A percentile compares a stretch with the other conserved stretches of the same genome.
Evolutionary conservation across 1,140 invertebrate genomes (phyloP).

Genomic region (Neodiprion virginianus): DNA sequence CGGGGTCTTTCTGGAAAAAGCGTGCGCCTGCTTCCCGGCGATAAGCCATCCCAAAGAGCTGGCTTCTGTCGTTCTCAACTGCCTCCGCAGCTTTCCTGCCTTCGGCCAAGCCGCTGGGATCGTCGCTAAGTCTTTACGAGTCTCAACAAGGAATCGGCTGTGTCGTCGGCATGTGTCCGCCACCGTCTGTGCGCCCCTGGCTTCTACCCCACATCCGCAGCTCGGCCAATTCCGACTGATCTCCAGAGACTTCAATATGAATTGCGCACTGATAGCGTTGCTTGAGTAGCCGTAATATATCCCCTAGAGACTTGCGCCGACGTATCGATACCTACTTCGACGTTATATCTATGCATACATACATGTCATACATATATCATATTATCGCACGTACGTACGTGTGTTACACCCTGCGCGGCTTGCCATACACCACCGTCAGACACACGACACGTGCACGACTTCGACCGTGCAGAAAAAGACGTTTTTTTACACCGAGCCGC

Average conservation of each 20-base stretch:
- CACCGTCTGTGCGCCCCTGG: neutral
- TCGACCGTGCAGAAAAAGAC: no score
- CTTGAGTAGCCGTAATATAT: slow-evolving; percentile 27
- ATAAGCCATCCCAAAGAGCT: slow-evolving; percentile 50
- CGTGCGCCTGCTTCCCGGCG: slow-evolving; percentile 42
- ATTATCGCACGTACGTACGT: slow-evolving; percentile 17
- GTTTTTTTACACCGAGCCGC: no score
- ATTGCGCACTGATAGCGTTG: slow-evolving; percentile 40
- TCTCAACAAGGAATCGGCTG: slow-evolving; percentile 42
- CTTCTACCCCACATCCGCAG: slow-evolving; percentile 34
- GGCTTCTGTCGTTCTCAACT: slow-evolving; percentile 41
- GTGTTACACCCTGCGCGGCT: no score
- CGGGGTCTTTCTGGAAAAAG: slow-evolving; percentile 34
- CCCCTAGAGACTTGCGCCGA: slow-evolving; percentile 23
- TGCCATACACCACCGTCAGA: no score
- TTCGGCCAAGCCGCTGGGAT: slow-evolving; percentile 20
- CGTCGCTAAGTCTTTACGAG: slow-evolving; percentile 29
- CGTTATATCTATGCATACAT: no score
- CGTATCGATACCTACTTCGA: slow-evolving; percentile 36
- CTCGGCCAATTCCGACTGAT: slow-evolving; percentile 42
- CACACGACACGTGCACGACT: no score
- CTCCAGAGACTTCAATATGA: slow-evolving; percentile 48
- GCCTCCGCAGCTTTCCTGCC: slow-evolving; percentile 10
- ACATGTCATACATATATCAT: slow-evolving; percentile 33
- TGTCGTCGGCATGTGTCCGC: neutral